Evolutionary conservation across 2,888 invertebrate genomes (phyloP), one percentile per base, ranked within the genome.

Genomic region (Laothoe populi): DNA sequence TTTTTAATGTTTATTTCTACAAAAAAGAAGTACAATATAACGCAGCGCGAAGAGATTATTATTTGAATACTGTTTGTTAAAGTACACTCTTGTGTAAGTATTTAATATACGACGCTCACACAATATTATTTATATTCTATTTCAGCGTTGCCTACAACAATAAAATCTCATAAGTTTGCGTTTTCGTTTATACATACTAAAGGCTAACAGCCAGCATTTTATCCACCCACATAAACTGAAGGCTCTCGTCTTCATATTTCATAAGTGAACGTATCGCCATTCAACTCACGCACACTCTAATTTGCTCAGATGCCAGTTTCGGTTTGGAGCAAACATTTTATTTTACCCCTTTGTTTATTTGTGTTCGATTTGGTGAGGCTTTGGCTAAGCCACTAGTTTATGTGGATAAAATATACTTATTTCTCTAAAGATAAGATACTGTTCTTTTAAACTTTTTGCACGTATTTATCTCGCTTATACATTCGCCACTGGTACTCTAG

Each of bases 271-370:
- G 60, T 70, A 72, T 78, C 70, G 70, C 58, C 66, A 77, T 68
- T 74, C 75, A 48, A 60, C 74, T 78, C 85, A 86, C 86, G 85
- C 82, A 64, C 66, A 66, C 62, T 69, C 74, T 82, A 76, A 82
- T 82, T 80, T 76, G 70, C 71, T 74, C 67, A 75, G 75, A 79
- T 81, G 46, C 48, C 48, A 40, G 49, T 31, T 61, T 63, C 57
- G 60, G 63, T 60, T 57, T 57, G n/a, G 57, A 19, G 23, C 59
- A 59, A 49, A 63, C 23, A 48, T 53, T 59, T 63, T 53, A 42
- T 59, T 59, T 63, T 44, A 59, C 44, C 21, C 48, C 35, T 38
- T 60, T 60, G 23, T 19, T 53, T 53, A 16, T n/a, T n/a, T n/a
- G 49, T 26, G 26, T 35, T 35, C 53, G 53, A 19, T 35, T 60